Conservation (phyloP, 1,140 invertebrate species). For the Sitobion miscanthi region DNA sequence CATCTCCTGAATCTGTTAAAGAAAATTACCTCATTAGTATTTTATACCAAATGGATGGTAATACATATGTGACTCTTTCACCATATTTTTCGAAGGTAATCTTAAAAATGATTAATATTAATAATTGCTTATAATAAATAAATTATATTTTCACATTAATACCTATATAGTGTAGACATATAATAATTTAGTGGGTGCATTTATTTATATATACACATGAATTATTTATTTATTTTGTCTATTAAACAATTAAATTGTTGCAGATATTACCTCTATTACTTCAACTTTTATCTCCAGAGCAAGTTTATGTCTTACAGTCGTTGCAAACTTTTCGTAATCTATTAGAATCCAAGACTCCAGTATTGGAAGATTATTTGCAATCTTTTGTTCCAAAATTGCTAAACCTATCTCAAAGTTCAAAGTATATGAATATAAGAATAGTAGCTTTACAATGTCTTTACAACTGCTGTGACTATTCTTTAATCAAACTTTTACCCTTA, state of each 20-base stretch:
- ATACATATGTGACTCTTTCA: conserved; percentile 69
- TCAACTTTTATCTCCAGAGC: conserved; percentile 69
- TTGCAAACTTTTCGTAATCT: conserved; percentile 66
- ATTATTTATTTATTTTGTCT: not conserved
- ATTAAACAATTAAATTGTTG: conserved; percentile 61
- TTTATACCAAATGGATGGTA: conserved; percentile 69
- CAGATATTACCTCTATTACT: conserved; percentile 74
- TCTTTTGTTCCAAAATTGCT: conserved; percentile 57
- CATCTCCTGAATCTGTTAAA: conserved; percentile 61
- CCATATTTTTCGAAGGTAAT: conserved; percentile 70
- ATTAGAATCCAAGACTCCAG: conserved; percentile 38
- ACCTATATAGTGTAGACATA: not conserved
- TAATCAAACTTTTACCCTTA: conserved; percentile 59
- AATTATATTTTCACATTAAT: not conserved
- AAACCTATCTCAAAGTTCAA: conserved; percentile 33
- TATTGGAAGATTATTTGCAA: conserved; percentile 56
- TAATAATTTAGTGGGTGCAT: not conserved
- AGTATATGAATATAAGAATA: conserved; percentile 60
- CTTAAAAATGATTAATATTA: conserved; percentile 36
- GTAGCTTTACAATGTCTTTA: conserved; percentile 60
- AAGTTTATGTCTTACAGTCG: conserved; percentile 68
- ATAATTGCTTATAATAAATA: not conserved
- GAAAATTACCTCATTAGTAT: conserved; percentile 70
- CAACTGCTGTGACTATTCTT: conserved; percentile 57
- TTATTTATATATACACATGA: not conserved